Evolutionary conservation across 2,113 vertebrate species (phyloP), one percentile per base, ranked within the genome.

Genomic region (Nanorana parkeri): DNA sequence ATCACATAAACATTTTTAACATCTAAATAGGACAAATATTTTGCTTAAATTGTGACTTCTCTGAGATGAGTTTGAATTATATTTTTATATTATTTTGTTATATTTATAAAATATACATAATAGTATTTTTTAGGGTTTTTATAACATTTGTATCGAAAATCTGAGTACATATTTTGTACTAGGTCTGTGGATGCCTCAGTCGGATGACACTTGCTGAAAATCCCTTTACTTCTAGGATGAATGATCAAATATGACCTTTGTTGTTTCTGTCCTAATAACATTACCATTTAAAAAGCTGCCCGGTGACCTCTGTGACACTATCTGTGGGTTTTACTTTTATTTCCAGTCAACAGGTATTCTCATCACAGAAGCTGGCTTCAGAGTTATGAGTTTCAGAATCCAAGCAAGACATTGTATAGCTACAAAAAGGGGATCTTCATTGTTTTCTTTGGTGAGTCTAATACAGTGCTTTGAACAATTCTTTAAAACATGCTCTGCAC

Each of bases 241-340:
- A 19, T 68, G 72, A 83, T 83, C 80, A 82, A 82, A 81, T 66
- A 81, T 74, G 69, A 56, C 80, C 80, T 67, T 29, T 76, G 71
- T 10, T 56, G 69, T 36, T 75, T 75, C 63, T 83, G 29, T 23
- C 63, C 54, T 76, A 68, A 83, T 68, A 75, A 60, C 71, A 83
- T 83, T 83, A 76, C 71, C 80, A 83, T 83, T 66, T 76, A 47
- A 76, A 83, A 83, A 74, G 72, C 47, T 21, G 51, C n/a, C 64
- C 63, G 60, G 64, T 83, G 80, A 76, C 80, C 80, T 83, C 20
- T 83, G 71, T 83, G 63, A 83, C 80, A 83, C 73, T 60, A 75
- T 75, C 51, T 83, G 58, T 81, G 52, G 52, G 64, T 66, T 67
- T 76, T 68, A 76, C 61, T 60, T 65, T 68, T 36, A 55, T 76